Evolutionary conservation across 2,797 vertebrate species (phyloP).

Genomic region (Enoplosus armatus): DNA sequence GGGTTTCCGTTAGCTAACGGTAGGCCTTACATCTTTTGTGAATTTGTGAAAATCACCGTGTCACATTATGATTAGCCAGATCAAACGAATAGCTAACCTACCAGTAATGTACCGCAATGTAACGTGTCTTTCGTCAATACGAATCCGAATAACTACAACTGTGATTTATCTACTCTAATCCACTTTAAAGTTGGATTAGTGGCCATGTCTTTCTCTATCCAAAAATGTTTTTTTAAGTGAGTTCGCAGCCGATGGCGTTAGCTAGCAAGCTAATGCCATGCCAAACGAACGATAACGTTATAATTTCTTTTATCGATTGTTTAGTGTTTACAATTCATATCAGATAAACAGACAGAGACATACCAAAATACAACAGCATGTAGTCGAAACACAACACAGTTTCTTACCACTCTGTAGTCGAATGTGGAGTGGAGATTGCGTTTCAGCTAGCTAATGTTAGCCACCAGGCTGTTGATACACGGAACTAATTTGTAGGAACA

Average conservation of each 20-base stretch:
- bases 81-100: no score
- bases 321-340: background rate
- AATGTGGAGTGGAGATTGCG: slow-evolving; percentile 38
- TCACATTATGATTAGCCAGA: background rate
- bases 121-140: accelerated
- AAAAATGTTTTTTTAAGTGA: background rate
- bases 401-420: slow-evolving; percentile 69
- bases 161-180: accelerated
- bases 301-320: background rate
- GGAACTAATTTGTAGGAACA: slow-evolving; percentile 64
- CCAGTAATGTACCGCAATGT: background rate
- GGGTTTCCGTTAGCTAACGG: background rate
- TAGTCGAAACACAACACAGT: background rate
- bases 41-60: background rate
- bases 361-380: accelerated
- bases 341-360: background rate
- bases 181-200: background rate
- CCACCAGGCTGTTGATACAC: slow-evolving; percentile 57
- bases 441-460: slow-evolving; percentile 70
- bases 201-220: background rate
- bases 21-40: background rate
- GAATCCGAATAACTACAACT: background rate
- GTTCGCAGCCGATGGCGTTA: slow-evolving; percentile 23
- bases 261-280: slow-evolving; percentile 54
- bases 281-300: slow-evolving; percentile 5